Base-by-base conservation (phyloP, 2,113 vertebrate genomes). In the Rhinogobius similis region DNA sequence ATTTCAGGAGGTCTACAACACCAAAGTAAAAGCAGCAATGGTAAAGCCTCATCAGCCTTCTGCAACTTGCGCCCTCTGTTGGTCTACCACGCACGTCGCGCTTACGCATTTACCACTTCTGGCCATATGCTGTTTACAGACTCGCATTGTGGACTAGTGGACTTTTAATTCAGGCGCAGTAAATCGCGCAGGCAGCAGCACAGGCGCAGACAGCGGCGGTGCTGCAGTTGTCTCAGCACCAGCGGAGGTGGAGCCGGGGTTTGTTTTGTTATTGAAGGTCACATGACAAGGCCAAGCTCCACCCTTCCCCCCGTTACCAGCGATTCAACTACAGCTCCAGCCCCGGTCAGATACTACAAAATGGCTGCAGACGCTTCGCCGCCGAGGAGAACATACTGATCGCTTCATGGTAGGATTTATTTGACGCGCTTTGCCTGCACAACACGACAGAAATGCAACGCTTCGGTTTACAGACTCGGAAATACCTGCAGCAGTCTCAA, bases 261-360 rank as follows among this genome's bases (percentile, higher is more conserved):
- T 89, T 91, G 91, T 92, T 92, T 90, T 92, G 90, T 91, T 90
- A 87, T 90, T 82, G 70, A 83, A 75, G 86, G 86, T 91, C 93
- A 93, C 91, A 86, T 94, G 91, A 79, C 78, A n/a, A 6, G 38
- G 26, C 32, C 69, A 79, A 76, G 84, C 86, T 89, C 94, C 95
- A 66, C 86, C 59, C 93, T 92, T 78, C 78, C 91, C 92, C 75
- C 93, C 94, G 93, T 93, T 92, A 91, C 91, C 91, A 92, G 91
- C 88, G 89, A 86, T 84, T 80, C 88, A 92, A 92, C 82, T 84
- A 88, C 84, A 12, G 10, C 76, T 91, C 82, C 72, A 79, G 78
- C 92, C 93, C 93, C 94, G 94, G 93, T 90, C 94, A 97, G 93
- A 95, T 94, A 94, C 92, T 93, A 95, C 95, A 96, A 97, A 96